These are phyloP conservation scores for Sitophilus oryzae DNA, from an alignment of 1,140 invertebrate genomes.

Conservation along the genomic window DNA sequence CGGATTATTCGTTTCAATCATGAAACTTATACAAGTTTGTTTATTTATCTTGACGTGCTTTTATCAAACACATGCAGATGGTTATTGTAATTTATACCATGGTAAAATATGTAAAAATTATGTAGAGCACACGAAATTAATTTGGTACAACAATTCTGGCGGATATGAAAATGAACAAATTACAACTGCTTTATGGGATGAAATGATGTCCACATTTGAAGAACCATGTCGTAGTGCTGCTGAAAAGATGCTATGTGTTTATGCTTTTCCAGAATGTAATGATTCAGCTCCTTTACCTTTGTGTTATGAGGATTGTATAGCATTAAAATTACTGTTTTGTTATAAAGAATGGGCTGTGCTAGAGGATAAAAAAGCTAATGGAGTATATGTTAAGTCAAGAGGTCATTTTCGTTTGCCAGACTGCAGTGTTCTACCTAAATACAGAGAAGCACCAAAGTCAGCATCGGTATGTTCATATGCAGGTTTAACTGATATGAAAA, in stretches of 20 bases:
- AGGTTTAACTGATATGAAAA: constrained; percentile 73
- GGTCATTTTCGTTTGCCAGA: constrained; percentile 83
- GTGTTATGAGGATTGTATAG: constrained; percentile 90
- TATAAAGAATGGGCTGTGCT: constrained; percentile 88
- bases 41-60: constrained; percentile 8
- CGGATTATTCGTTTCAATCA: constrained; percentile 4
- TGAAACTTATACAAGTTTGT: constrained; percentile 8
- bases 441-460: constrained; percentile 46
- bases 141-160: constrained; percentile 77
- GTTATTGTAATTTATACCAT: constrained; percentile 82
- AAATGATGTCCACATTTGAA: constrained; percentile 70
- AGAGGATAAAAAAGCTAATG: constrained; percentile 78
- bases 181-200: constrained; percentile 72
- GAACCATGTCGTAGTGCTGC: constrained; percentile 81
- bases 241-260: constrained; percentile 77
- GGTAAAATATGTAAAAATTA: constrained; percentile 82
- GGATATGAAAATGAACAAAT: constrained; percentile 81
- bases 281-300: constrained; percentile 61
- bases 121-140: constrained; percentile 61
- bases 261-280: constrained; percentile 85
- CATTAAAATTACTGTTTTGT: constrained; percentile 83
- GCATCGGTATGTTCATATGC: constrained; percentile 71
- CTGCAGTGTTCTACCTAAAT: constrained; percentile 72
- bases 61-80: constrained; percentile 35
- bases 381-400: constrained; percentile 70